Evolutionary conservation across 2,113 vertebrate genomes (phyloP).

Genomic region (Mellivora capensis): DNA sequence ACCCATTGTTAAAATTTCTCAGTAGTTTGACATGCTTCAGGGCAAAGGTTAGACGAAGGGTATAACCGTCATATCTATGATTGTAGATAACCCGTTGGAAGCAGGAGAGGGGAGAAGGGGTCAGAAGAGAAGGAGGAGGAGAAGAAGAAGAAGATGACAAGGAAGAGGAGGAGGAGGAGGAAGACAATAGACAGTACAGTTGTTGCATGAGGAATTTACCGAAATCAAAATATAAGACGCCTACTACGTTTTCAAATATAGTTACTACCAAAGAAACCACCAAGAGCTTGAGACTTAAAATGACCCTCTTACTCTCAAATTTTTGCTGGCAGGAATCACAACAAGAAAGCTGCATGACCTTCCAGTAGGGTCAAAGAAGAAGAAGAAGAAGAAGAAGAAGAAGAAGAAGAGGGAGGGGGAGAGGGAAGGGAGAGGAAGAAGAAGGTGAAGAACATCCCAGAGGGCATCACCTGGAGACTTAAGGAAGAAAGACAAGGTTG

Average conservation of each 20-base stretch:
- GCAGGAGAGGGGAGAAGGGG: neutral
- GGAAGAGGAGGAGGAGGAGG: neutral
- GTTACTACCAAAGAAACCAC: neutral
- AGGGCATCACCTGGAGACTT: neutral
- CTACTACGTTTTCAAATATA: neutral
- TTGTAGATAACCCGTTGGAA: neutral
- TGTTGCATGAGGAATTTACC: neutral
- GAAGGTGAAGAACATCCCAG: neutral
- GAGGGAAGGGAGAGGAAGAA: too few species aligned
- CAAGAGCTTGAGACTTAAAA: neutral
- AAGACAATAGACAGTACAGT: neutral
- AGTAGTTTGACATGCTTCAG: neutral
- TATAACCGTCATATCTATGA: neutral
- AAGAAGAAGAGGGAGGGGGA: fast-evolving
- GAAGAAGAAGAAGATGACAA: neutral
- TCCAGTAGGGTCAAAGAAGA: neutral
- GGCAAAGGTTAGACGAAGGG: neutral
- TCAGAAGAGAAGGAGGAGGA: neutral
- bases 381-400: too few species aligned
- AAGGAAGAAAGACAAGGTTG: neutral
- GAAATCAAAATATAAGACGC: neutral
- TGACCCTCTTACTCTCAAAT: neutral
- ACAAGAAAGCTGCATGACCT: neutral
- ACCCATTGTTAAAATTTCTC: neutral
- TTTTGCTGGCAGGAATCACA: neutral